phyloP scores from a whole-genome alignment of 2,797 vertebrate species.

The Cichlasoma orientale region DNA sequence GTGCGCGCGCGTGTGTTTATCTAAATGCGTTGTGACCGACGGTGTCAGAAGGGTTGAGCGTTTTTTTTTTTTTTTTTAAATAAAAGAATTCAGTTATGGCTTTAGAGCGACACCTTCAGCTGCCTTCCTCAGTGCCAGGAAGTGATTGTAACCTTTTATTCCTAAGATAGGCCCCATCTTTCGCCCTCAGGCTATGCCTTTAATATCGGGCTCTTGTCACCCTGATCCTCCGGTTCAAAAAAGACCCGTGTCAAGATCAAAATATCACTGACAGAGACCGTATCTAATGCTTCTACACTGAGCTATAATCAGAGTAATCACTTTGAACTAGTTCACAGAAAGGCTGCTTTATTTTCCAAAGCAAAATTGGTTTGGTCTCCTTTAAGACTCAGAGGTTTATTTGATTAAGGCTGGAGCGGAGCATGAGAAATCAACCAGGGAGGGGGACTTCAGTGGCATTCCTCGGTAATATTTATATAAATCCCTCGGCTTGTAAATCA shows the following conservation, averaged over 20 bases:
- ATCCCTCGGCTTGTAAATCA: slow-evolving; percentile 70
- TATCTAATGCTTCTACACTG: slow-evolving; percentile 66
- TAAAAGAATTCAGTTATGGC: neutral
- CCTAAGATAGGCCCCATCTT: slow-evolving; percentile 40
- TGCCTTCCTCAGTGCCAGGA: slow-evolving; percentile 1
- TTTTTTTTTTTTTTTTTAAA: slow-evolving; percentile 22
- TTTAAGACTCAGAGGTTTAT: slow-evolving; percentile 72
- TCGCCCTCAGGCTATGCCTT: slow-evolving; percentile 46
- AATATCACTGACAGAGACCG: slow-evolving; percentile 64
- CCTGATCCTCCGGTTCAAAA: slow-evolving; percentile 32
- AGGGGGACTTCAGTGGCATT: slow-evolving; percentile 61
- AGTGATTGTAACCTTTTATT: slow-evolving; percentile 52
- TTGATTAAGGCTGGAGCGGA: slow-evolving; percentile 71
- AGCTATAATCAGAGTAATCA: slow-evolving; percentile 71
- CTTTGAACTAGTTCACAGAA: slow-evolving; percentile 73
- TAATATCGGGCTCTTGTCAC: slow-evolving; percentile 59
- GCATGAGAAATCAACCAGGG: slow-evolving; percentile 63
- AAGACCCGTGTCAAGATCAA: slow-evolving; percentile 64
- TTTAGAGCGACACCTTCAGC: slow-evolving; percentile 50
- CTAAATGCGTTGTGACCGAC: slow-evolving; percentile 64
- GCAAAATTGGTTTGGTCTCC: slow-evolving; percentile 65
- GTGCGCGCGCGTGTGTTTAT: slow-evolving; percentile 51
- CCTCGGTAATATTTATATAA: slow-evolving; percentile 67
- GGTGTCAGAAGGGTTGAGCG: slow-evolving; percentile 63
- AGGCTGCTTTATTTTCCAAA: slow-evolving; percentile 67